A percentile compares a stretch with the other conserved stretches of the same genome.
These are phyloP conservation scores for Parnassius mnemosyne DNA, from an alignment of 2,888 invertebrate species.

Conservation along the genomic window DNA sequence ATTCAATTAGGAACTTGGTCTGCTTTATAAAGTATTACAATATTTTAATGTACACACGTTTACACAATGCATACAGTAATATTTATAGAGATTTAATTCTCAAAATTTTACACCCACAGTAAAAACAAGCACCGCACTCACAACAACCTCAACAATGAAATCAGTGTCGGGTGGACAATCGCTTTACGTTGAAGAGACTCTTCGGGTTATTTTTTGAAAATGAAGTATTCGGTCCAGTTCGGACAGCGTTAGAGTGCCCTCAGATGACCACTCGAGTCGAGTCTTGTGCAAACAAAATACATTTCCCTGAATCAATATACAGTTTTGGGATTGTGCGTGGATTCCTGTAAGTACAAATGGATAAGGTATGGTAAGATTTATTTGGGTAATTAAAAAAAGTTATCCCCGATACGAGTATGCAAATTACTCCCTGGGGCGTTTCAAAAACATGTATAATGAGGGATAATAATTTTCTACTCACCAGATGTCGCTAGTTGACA, in stretches of 20 bases:
- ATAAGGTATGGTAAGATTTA: not conserved
- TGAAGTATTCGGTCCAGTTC: slow-evolving; percentile 50
- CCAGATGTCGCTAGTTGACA: no score
- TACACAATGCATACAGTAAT: no score
- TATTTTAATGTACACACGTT: no score
- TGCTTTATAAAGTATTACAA: no score
- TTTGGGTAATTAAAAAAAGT: no score
- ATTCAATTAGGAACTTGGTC: no score
- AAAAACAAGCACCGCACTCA: slow-evolving; percentile 6
- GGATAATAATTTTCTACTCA: no score
- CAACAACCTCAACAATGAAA: slow-evolving; percentile 20
- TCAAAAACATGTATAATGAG: no score
- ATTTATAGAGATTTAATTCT: not conserved
- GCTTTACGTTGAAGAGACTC: slow-evolving; percentile 37
- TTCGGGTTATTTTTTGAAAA: slow-evolving; percentile 55
- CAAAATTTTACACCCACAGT: slow-evolving; percentile 11
- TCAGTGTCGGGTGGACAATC: slow-evolving; percentile 31
- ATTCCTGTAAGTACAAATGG: not conserved
- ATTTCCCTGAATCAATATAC: slow-evolving; percentile 42
- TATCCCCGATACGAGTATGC: no score
- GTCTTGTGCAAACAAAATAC: slow-evolving; percentile 40
- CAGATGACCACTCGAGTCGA: slow-evolving; percentile 36
- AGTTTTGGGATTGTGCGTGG: slow-evolving; percentile 34
- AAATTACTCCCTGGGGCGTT: no score
- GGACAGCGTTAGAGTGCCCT: slow-evolving; percentile 35